phyloP scores from a whole-genome alignment of 2,797 vertebrate species.

The Thunnus albacares region DNA sequence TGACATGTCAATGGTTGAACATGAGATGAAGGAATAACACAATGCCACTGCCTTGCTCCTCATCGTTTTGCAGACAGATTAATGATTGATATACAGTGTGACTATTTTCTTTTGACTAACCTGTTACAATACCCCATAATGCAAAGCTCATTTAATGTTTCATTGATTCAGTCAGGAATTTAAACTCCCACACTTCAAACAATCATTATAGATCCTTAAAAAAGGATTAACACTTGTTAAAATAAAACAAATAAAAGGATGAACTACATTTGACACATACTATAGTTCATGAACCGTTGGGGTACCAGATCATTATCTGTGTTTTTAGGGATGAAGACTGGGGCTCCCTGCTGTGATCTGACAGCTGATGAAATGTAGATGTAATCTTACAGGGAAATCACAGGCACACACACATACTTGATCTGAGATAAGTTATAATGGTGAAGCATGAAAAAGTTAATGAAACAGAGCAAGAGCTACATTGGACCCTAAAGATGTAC shows the following conservation, averaged over 20 bases:
- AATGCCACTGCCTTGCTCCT: neutral
- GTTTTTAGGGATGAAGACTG: slow-evolving; percentile 40
- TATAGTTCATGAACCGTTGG: slow-evolving; percentile 36
- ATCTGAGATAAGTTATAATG: slow-evolving; percentile 26
- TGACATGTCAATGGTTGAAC: neutral
- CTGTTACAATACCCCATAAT: neutral
- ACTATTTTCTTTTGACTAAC: neutral
- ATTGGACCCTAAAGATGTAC: slow-evolving; percentile 9
- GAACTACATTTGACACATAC: slow-evolving; percentile 9
- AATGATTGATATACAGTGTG: neutral
- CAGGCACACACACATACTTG: slow-evolving; percentile 2
- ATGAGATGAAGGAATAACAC: neutral
- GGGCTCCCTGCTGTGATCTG: slow-evolving; percentile 44
- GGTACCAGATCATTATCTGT: slow-evolving; percentile 54
- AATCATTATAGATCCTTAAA: slow-evolving; percentile 10
- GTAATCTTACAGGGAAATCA: slow-evolving; percentile 59
- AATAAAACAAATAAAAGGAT: slow-evolving; percentile 27
- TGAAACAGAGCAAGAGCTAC: slow-evolving; percentile 12
- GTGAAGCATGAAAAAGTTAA: slow-evolving; percentile 10
- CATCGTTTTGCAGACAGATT: no score
- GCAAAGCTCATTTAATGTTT: slow-evolving; percentile 6
- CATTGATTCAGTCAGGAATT: slow-evolving; percentile 14
- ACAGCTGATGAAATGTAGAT: slow-evolving; percentile 74
- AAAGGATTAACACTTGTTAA: slow-evolving; percentile 22
- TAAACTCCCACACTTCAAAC: neutral